These are phyloP conservation scores for Poeciliopsis turneri DNA, from an alignment of 2,797 vertebrate genomes.

Conservation along the genomic window DNA sequence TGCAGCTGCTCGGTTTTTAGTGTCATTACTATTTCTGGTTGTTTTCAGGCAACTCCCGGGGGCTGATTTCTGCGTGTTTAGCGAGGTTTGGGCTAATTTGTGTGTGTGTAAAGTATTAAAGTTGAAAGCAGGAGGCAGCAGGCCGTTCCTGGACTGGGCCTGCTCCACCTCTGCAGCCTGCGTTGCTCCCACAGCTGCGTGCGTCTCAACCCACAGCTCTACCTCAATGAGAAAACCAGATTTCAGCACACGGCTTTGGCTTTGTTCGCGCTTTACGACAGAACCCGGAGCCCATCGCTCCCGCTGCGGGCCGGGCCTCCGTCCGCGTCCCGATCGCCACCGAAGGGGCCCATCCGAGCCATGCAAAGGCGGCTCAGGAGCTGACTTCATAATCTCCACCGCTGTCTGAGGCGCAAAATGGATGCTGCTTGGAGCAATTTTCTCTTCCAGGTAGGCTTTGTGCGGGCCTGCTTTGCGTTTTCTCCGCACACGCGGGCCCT, in stretches of 20 bases:
- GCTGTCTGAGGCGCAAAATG: slow-evolving; percentile 80
- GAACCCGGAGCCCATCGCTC: slow-evolving; percentile 38
- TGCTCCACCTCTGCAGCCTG: slow-evolving; percentile 58
- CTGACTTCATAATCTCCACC: slow-evolving; percentile 77
- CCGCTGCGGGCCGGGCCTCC: slow-evolving; percentile 44
- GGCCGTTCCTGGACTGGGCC: slow-evolving; percentile 51
- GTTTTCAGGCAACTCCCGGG: slow-evolving; percentile 35
- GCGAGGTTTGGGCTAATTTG: not conserved
- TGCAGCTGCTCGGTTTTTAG: slow-evolving; percentile 42
- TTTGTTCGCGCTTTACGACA: slow-evolving; percentile 45
- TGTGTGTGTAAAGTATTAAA: slow-evolving; percentile 58
- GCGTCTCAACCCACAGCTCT: slow-evolving; percentile 60
- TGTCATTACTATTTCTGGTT: not conserved
- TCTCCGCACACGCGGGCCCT: slow-evolving; percentile 12
- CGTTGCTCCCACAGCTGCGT: slow-evolving; percentile 59
- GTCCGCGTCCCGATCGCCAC: slow-evolving; percentile 17
- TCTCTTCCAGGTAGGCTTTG: slow-evolving; percentile 83
- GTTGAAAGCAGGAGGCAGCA: slow-evolving; percentile 58
- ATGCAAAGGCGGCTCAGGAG: slow-evolving; percentile 68
- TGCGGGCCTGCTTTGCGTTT: slow-evolving; percentile 4
- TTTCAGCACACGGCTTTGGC: slow-evolving; percentile 40
- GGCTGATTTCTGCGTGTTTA: slow-evolving; percentile 33
- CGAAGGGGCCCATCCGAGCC: slow-evolving; percentile 39
- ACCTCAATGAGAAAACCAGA: slow-evolving; percentile 60
- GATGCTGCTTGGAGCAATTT: slow-evolving; percentile 87